These are phyloP conservation scores for Eupithecia subumbrata DNA, from an alignment of 2,888 invertebrate species.

Conservation along the genomic window DNA sequence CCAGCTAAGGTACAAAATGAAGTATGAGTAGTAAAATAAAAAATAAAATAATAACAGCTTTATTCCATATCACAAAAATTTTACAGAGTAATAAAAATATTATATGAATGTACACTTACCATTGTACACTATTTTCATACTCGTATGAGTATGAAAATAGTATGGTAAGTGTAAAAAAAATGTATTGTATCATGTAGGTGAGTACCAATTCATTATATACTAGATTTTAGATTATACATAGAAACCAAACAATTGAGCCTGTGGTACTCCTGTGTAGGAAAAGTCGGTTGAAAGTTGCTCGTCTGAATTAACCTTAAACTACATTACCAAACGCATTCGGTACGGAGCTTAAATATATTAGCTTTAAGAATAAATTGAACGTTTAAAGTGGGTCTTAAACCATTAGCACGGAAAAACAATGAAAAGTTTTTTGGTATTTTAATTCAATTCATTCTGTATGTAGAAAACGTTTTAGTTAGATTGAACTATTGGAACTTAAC, in stretches of 20 bases:
- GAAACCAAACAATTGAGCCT: not conserved
- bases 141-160: not conserved
- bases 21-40: no score
- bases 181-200: no score
- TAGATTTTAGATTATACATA: not conserved
- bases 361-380: constrained; percentile 30
- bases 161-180: no score
- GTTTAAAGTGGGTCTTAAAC: constrained; percentile 7
- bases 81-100: no score
- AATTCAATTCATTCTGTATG: constrained; percentile 10
- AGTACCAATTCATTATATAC: not conserved
- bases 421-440: constrained; percentile 7
- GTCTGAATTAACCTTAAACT: constrained; percentile 16
- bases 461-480: not conserved
- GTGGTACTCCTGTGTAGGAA: not conserved
- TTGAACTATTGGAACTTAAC: not conserved
- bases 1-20: no score
- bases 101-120: no score
- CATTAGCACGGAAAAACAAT: constrained; percentile 17
- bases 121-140: no score
- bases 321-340: constrained; percentile 31
- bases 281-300: constrained; percentile 7
- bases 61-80: no score
- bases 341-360: constrained; percentile 30
- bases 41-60: no score